These are phyloP conservation scores for Uropetala carovei DNA, from an alignment of 2,888 invertebrate genomes.

Conservation along the genomic window DNA sequence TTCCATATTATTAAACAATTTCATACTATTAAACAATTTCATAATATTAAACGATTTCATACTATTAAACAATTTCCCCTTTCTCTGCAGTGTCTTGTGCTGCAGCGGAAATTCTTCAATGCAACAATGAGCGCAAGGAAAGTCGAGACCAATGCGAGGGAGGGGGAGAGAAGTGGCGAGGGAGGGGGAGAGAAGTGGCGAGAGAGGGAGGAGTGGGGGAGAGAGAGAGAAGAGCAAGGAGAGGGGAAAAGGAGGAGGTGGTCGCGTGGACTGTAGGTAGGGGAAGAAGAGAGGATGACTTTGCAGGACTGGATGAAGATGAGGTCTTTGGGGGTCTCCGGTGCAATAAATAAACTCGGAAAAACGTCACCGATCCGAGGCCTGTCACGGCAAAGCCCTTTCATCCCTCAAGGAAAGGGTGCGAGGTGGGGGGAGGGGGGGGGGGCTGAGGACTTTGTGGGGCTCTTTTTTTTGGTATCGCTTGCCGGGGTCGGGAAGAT, in stretches of 20 bases:
- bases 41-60: too few relatives aligned
- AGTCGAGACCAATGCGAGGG: too few relatives aligned
- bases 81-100: too few relatives aligned
- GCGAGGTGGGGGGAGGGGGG: background rate
- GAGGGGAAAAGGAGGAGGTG: background rate
- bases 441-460: slow-evolving; percentile 31
- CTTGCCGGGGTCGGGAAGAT: slow-evolving; percentile 21
- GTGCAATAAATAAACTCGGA: slow-evolving; percentile 57
- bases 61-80: too few relatives aligned
- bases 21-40: too few relatives aligned
- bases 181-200: too few relatives aligned
- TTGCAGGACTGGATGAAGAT: slow-evolving; percentile 2
- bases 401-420: background rate
- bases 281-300: slow-evolving; percentile 31
- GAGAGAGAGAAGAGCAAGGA: background rate
- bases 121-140: too few relatives aligned
- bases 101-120: too few relatives aligned
- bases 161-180: too few relatives aligned
- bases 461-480: slow-evolving; percentile 4
- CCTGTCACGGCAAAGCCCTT: slow-evolving; percentile 31
- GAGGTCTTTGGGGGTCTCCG: background rate
- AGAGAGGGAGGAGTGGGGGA: too few relatives aligned
- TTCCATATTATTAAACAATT: too few relatives aligned
- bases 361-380: background rate
- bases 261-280: slow-evolving; percentile 44